A percentile compares a stretch with the other conserved stretches of the same genome.
These are phyloP conservation scores for Fukomys damarensis DNA, from an alignment of 2,113 vertebrate genomes.

Conservation along the genomic window DNA sequence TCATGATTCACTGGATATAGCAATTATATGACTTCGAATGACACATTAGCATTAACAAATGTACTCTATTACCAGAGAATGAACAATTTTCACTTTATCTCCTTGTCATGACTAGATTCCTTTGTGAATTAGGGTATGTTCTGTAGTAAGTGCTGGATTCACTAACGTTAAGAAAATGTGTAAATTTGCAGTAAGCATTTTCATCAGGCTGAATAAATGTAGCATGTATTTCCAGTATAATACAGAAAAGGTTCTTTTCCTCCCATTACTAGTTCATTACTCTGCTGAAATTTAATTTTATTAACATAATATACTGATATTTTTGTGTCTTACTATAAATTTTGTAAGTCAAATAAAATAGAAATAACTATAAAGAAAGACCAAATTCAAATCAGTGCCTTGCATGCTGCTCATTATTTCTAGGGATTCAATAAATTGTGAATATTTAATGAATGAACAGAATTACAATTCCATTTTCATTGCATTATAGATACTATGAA, in stretches of 20 bases:
- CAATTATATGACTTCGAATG: conserved; percentile 69
- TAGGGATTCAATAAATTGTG: not conserved
- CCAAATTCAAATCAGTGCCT: conserved; percentile 41
- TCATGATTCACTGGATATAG: conserved; percentile 61
- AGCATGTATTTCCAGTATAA: conserved; percentile 20
- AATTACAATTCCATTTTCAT: conserved; percentile 55
- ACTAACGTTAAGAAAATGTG: conserved; percentile 60
- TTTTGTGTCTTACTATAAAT: conserved; percentile 65
- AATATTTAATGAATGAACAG: conserved; percentile 69
- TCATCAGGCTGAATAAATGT: conserved; percentile 40
- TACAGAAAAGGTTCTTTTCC: not conserved
- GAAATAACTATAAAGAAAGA: conserved; percentile 61
- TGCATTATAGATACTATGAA: conserved; percentile 5
- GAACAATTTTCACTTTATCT: conserved; percentile 64
- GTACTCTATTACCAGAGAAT: conserved; percentile 59
- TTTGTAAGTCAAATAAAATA: conserved; percentile 73
- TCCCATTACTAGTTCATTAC: conserved; percentile 4
- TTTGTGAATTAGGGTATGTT: conserved; percentile 57
- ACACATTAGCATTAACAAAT: conserved; percentile 76
- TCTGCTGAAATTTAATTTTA: conserved; percentile 58
- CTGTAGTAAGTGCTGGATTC: conserved; percentile 67
- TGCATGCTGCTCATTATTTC: not conserved
- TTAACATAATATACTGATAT: conserved; percentile 17
- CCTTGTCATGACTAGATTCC: conserved; percentile 9
- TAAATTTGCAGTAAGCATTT: conserved; percentile 27